Evolutionary conservation across 1,140 invertebrate genomes (phyloP).

Genomic region (Parasteatoda tepidariorum): DNA sequence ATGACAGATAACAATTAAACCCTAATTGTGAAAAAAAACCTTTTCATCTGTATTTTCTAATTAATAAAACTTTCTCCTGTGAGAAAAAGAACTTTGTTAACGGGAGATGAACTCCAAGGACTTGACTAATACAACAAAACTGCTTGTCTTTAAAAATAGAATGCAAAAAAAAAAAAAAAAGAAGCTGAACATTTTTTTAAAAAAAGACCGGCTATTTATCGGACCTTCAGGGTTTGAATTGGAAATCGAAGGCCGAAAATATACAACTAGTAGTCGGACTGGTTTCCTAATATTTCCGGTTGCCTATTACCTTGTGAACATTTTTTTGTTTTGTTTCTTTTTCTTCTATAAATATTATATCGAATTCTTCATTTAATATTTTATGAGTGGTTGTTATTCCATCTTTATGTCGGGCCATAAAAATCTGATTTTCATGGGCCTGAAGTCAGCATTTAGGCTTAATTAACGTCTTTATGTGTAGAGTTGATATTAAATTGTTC

Average conservation of each 20-base stretch:
- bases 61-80: background rate
- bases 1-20: background rate
- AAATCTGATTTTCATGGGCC: too few relatives aligned
- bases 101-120: background rate
- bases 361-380: too few relatives aligned
- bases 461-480: too few relatives aligned
- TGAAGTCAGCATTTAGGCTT: too few relatives aligned
- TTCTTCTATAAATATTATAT: background rate
- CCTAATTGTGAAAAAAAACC: background rate
- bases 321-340: constrained; percentile 32
- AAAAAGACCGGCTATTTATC: background rate
- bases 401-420: too few relatives aligned
- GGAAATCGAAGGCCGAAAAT: constrained; percentile 53
- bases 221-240: constrained; percentile 43
- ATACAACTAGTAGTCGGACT: constrained; percentile 50
- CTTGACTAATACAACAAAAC: background rate
- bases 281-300: constrained; percentile 55
- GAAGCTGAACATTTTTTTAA: too few relatives aligned
- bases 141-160: too few relatives aligned
- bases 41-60: background rate
- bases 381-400: too few relatives aligned
- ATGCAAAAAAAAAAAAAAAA: too few relatives aligned
- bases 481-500: too few relatives aligned
- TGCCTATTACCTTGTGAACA: constrained; percentile 48
- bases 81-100: background rate